Conservation (phyloP, 2,888 invertebrate species). For the Mermis nigrescens region DNA sequence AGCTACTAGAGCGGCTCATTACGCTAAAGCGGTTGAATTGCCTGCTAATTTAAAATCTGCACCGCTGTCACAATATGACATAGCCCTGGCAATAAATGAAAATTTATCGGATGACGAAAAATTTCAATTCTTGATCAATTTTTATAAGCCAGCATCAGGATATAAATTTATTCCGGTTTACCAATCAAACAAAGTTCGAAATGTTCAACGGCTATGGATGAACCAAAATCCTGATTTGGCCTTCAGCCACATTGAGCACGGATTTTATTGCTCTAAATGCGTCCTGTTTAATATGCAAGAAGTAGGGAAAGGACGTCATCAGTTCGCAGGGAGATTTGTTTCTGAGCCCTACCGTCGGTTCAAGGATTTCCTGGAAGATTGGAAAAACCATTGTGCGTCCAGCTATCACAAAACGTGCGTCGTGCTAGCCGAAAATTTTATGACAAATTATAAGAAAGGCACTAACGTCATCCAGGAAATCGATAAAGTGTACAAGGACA, state of each 20-base stretch:
- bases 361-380: not conserved
- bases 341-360: not conserved
- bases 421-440: not conserved
- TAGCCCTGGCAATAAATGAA: not conserved
- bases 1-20: too few relatives aligned
- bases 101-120: not conserved
- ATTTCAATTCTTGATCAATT: not conserved
- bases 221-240: not conserved
- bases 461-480: not conserved
- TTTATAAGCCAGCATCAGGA: not conserved
- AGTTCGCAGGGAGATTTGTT: not conserved
- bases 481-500: not conserved
- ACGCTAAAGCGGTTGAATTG: not conserved
- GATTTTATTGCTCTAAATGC: not conserved
- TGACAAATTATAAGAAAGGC: not conserved
- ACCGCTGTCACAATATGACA: not conserved
- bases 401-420: not conserved
- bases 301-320: constrained; percentile 1
- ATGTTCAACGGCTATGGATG: constrained; percentile 1
- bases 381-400: not conserved
- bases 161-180: constrained; percentile 1
- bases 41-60: not conserved
- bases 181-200: not conserved
- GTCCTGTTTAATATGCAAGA: not conserved
- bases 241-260: constrained; percentile 3